Conservation (phyloP, 35 echinoderm and acorn worm species). For the Heliocidaris erythrogramma region DNA sequence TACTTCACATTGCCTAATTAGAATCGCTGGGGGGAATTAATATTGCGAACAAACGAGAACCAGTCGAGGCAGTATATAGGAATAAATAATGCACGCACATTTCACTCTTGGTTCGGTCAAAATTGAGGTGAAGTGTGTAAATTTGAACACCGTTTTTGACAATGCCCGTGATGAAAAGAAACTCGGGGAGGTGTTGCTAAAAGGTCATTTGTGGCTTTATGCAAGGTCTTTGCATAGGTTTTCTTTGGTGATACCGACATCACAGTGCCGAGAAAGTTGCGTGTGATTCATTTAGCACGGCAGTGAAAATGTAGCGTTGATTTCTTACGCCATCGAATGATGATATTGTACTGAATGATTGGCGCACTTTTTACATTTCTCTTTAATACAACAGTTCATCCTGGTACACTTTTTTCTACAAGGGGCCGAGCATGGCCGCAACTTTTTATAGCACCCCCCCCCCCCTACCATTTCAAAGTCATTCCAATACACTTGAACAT, state of each 20-base stretch:
- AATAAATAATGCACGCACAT: slow-evolving; percentile 7
- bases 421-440: too few relatives aligned
- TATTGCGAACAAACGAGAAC: background rate
- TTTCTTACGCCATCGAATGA: too few relatives aligned
- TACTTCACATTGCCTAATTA: background rate
- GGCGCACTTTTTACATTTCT: too few relatives aligned
- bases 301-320: too few relatives aligned
- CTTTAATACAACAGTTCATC: too few relatives aligned
- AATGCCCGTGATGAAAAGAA: slow-evolving; percentile 7
- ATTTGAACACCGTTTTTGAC: slow-evolving; percentile 40
- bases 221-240: slow-evolving; percentile 11
- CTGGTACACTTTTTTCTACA: too few relatives aligned
- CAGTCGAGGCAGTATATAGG: background rate
- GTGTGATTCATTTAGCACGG: background rate
- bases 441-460: too few relatives aligned
- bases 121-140: background rate
- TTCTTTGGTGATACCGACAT: background rate
- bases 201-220: slow-evolving; percentile 33
- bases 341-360: too few relatives aligned
- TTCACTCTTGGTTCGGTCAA: slow-evolving; percentile 23
- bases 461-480: too few relatives aligned
- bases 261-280: background rate
- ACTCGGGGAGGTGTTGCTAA: background rate
- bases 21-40: background rate
- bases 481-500: too few relatives aligned